Percentiles rank a stretch among this genome's conserved stretches.
phyloP scores from a whole-genome alignment of 2,888 invertebrate species.

The Pristionchus arcanus region DNA sequence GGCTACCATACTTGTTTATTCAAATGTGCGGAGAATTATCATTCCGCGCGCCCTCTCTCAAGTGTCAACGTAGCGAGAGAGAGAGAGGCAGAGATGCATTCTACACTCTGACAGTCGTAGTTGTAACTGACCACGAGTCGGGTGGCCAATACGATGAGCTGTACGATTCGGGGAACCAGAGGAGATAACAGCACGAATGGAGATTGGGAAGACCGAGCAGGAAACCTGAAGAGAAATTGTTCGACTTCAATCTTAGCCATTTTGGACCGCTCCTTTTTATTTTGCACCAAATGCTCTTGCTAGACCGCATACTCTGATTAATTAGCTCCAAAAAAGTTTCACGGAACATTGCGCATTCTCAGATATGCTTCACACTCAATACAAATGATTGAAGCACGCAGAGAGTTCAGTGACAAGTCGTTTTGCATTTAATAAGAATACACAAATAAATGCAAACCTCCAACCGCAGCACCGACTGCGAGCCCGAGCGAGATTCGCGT shows the following conservation, averaged over 20 bases:
- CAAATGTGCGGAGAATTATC: too few relatives aligned
- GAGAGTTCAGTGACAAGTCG: too few relatives aligned
- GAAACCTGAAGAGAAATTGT: background rate
- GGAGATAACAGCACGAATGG: conserved; percentile 28
- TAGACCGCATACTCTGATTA: too few relatives aligned
- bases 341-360: too few relatives aligned
- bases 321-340: too few relatives aligned
- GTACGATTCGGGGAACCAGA: conserved; percentile 45
- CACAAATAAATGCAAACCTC: background rate
- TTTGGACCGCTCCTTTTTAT: too few relatives aligned
- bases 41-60: too few relatives aligned
- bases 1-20: too few relatives aligned
- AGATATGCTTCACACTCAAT: too few relatives aligned
- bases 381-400: background rate
- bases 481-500: background rate
- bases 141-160: conserved; percentile 28
- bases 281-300: too few relatives aligned
- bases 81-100: too few relatives aligned
- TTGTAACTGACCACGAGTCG: conserved; percentile 14
- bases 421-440: background rate
- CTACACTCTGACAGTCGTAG: background rate
- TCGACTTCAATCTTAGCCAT: background rate
- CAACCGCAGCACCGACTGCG: background rate
- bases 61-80: background rate
- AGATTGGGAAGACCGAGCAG: conserved; percentile 32